Base-by-base conservation (phyloP, 2,888 invertebrate genomes). In the Lissonota sp. region DNA sequence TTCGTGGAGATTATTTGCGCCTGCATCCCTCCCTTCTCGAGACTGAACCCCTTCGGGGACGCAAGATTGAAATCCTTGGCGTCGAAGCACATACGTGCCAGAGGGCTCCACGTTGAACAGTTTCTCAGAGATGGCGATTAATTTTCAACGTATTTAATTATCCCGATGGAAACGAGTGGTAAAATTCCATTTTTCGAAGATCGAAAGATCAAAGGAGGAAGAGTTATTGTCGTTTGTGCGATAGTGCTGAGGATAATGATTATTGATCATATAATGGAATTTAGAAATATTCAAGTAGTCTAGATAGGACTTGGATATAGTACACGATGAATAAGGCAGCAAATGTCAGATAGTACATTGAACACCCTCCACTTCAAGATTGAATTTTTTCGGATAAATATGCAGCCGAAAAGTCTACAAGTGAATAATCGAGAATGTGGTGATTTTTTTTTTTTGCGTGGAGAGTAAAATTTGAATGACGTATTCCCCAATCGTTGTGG, bases 21-120 rank as follows among this genome's bases (percentile, higher is more conserved):
- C 37, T 62, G 67, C 53, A 62, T 70, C 53, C 57, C 67, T 44
- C 62, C 7, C 53, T 60, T 60, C 16, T 58, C 7, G 60, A 46
- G 16, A 51, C 58, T 46, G 7, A 75, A 75, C 67, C 78, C 75
- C 71, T 62, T 71, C 26, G 62, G 66, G 58, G 71, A 60, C 71
- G 57, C 55, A 57, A 69, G 67, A 79, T 73, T 73, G 73, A 79
- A 79, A 79, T 73, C 60, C 69, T 74, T 69, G 69, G 58, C 69
- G 14, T 44, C 26, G 26, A 26, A 39, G 26, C 42, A 42, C 55
- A 14, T 10, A 79, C 58, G 57, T 69, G 69, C 63, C 58, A 39
- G 16, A 49, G 46, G 73, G 12, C 49, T 73, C 39, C 39, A 14
- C 6, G 16, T 2, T 58, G 26, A 53, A 40, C 44, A 16, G 42